These are phyloP conservation scores for Gadopsis marmoratus DNA, from an alignment of 2,797 vertebrate genomes.

Conservation along the genomic window DNA sequence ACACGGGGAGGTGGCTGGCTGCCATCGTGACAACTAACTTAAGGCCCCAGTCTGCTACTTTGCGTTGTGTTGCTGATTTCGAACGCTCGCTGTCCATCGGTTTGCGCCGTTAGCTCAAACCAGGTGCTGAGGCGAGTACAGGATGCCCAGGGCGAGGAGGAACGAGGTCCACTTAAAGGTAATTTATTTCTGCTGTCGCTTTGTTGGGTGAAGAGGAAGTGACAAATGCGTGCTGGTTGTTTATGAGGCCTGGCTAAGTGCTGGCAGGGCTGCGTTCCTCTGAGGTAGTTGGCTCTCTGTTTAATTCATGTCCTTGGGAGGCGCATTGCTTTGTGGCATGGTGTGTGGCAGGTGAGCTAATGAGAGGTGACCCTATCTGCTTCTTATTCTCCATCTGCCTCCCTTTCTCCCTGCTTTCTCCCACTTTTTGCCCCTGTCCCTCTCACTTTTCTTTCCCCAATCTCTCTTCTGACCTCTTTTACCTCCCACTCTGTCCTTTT, in stretches of 20 bases:
- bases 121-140: constrained; percentile 35
- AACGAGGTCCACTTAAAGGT: constrained; percentile 83
- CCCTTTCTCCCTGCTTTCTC: constrained; percentile 38
- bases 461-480: constrained; percentile 45
- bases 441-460: constrained; percentile 33
- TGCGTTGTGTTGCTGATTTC: constrained; percentile 14
- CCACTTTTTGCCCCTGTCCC: constrained; percentile 35
- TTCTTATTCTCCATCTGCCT: constrained; percentile 67
- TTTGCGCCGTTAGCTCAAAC: constrained; percentile 27
- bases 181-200: constrained; percentile 88
- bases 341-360: constrained; percentile 78
- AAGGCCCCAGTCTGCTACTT: constrained; percentile 1
- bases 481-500: constrained; percentile 32
- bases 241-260: constrained; percentile 82
- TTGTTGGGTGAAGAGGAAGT: constrained; percentile 85
- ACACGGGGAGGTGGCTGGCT: neutral
- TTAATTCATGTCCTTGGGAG: constrained; percentile 84
- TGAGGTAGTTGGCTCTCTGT: constrained; percentile 76
- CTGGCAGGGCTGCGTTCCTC: constrained; percentile 75
- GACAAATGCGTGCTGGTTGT: constrained; percentile 82
- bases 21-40: neutral
- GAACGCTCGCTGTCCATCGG: constrained; percentile 7
- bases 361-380: constrained; percentile 73
- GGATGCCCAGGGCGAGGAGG: constrained; percentile 66
- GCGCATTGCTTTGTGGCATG: constrained; percentile 68